Base-by-base conservation (phyloP, 2,888 invertebrate species). In the Thecophora atra region DNA sequence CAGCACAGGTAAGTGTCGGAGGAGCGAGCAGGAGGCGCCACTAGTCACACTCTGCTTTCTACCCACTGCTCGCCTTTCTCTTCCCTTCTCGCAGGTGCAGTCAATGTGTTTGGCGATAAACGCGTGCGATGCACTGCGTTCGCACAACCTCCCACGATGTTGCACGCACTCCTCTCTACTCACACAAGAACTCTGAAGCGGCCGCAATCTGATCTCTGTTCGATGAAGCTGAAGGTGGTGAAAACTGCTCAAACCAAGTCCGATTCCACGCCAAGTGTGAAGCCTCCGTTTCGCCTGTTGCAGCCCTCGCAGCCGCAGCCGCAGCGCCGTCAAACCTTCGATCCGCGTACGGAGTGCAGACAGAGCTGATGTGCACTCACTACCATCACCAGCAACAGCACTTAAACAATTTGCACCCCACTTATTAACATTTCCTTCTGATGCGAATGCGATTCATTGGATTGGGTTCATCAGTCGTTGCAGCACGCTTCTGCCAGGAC, bases 21-120 rank as follows among this genome's bases (percentile, higher is more conserved):
- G n/a, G 17, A 4, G n/a, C n/a, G 52, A 13, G 26, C 28, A 52
- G 56, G 56, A 6, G 2, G 56, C 24, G 56, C 21, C 21, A 24
- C 19, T n/a, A 11, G n/a, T 11, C 52, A 5, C 21, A 24, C 13
- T 13, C 24, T 24, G 24, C 52, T 13, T 11, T 4, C 24, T 11
- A 4, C 13, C 21, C 28, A 24, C 58, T 11, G 58, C 58, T 44
- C 7, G 13, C 44, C 13, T 47, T 37, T 73, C 77, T 80, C 82
- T 80, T 82, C 76, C 80, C 73, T 79, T 89, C 87, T 92, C 92
- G 90, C 92, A 92, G 92, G 92, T 92, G 92, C 92, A 92, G 92
- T 92, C 92, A 93, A 90, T 93, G 92, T 92, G 91, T 92, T 90
- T 93, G 92, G 92, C 92, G 92, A 91, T 93, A 92, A 91, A 89